Base-by-base conservation (phyloP, 2,113 vertebrate species). In the Hydropotes inermis region DNA sequence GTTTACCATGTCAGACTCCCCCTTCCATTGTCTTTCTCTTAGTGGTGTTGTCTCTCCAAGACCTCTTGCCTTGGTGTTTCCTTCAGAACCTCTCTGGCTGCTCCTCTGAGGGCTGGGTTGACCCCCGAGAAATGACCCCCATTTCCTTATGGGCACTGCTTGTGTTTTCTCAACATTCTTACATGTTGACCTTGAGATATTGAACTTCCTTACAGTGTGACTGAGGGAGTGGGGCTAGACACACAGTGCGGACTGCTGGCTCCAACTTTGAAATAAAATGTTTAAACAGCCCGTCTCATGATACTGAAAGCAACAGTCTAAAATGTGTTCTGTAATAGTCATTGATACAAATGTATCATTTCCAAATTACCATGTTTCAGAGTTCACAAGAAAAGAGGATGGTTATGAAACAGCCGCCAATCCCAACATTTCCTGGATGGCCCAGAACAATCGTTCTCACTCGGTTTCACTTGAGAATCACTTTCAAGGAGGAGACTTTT, bases 401-500 rank as follows among this genome's bases (percentile, higher is more conserved):
- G 0, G 16, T 1, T 7, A 16, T 2, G 9, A 64, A 7, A 30
- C n/a, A 9, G 1, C 36, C 0, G 19, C 76, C 67, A 15, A 19
- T 47, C 3, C 52, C 17, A 36, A 10, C 36, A 6, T 39, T 36
- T 79, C 86, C 94, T 64, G 85, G 28, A 70, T 14, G 85, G 88
- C 60, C 60, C 61, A 0, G 50, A 52, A 28, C 54, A 43, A 21
- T 36, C 17, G 6, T 58, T 86, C 55, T 50, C 60, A 3, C 81
- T 94, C 9, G 30, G 12, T 76, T 89, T 89, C 47, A 23, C 78
- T 92, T 27, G 83, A 89, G 91, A 94, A n/a, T 60, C 85, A 55
- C 85, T 97, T 96, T 78, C 55, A 43, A 58, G 79, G 87, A 88
- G 95, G 83, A 83, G 76, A 43, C 17, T 16, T 57, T 55, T 92